Conservation (phyloP, 2,797 vertebrate species). For the Sitta carolinensis region DNA sequence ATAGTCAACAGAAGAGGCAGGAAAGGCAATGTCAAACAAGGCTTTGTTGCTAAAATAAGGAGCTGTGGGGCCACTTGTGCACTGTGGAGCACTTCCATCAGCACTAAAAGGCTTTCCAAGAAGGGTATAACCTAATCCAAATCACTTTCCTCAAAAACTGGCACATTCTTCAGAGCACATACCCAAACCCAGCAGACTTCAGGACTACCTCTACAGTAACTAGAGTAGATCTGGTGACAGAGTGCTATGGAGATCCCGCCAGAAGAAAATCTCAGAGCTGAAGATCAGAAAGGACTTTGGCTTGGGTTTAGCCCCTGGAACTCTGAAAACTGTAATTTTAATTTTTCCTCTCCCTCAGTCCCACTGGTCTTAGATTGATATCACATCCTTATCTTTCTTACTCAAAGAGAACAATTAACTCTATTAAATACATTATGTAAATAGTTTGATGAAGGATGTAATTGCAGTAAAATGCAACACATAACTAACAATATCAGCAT, state of each 20-base stretch:
- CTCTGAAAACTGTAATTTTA: not conserved
- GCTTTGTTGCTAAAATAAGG: not conserved
- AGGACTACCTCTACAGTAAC: not conserved
- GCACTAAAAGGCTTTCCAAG: not conserved
- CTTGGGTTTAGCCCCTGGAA: not conserved
- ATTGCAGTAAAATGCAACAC: not conserved
- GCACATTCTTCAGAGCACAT: not conserved
- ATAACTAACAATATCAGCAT: not conserved
- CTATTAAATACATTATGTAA: not conserved
- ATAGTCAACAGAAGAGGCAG: not conserved
- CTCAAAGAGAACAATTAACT: not conserved
- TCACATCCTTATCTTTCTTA: not conserved
- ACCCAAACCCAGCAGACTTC: not conserved
- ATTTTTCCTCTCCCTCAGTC: not conserved
- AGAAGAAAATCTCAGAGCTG: not conserved
- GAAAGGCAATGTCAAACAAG: not conserved
- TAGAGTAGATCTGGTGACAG: not conserved
- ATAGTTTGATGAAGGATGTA: not conserved
- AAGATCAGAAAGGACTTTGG: constrained; percentile 8
- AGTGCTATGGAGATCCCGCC: not conserved
- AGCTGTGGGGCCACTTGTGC: fast-evolving
- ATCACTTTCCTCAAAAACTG: not conserved
- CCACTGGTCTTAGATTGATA: not conserved
- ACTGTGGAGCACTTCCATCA: not conserved
- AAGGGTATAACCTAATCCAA: not conserved